Evolutionary conservation across 2,888 invertebrate genomes (phyloP).

Genomic region (Cerastis leucographa): DNA sequence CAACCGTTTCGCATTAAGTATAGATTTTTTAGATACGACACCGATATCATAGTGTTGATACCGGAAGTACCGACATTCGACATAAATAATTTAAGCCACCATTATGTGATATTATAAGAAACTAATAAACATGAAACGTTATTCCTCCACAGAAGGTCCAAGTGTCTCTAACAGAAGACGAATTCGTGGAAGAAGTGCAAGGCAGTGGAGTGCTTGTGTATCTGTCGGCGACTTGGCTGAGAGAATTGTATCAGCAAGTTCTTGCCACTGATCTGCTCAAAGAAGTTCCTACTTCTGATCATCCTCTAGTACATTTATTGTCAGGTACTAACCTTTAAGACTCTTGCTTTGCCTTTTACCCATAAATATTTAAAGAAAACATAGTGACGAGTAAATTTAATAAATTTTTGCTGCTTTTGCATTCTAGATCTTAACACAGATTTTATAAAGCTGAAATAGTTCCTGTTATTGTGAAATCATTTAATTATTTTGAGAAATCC

Average conservation of each 20-base stretch:
- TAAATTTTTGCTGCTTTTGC: not conserved
- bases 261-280: conserved; percentile 94
- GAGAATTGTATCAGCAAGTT: conserved; percentile 97
- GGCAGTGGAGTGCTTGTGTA: conserved; percentile 98
- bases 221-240: conserved; percentile 97
- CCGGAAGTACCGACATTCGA: not conserved
- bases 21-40: too few species aligned
- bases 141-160: conserved; percentile 75
- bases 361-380: not conserved
- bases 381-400: not conserved
- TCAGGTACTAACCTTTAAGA: conserved; percentile 90
- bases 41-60: not conserved
- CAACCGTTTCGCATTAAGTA: too few species aligned
- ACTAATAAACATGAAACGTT: not conserved
- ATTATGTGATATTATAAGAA: not conserved
- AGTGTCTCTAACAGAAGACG: conserved; percentile 94
- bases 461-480: not conserved
- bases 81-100: not conserved
- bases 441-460: not conserved
- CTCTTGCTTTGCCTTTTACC: not conserved
- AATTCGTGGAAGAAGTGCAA: conserved; percentile 97
- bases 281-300: conserved; percentile 92
- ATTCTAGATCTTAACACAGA: not conserved
- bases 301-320: conserved; percentile 93
- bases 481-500: not conserved